phyloP scores from a whole-genome alignment of 2,797 vertebrate species.

The Microctenopoma stevenorrisi region DNA sequence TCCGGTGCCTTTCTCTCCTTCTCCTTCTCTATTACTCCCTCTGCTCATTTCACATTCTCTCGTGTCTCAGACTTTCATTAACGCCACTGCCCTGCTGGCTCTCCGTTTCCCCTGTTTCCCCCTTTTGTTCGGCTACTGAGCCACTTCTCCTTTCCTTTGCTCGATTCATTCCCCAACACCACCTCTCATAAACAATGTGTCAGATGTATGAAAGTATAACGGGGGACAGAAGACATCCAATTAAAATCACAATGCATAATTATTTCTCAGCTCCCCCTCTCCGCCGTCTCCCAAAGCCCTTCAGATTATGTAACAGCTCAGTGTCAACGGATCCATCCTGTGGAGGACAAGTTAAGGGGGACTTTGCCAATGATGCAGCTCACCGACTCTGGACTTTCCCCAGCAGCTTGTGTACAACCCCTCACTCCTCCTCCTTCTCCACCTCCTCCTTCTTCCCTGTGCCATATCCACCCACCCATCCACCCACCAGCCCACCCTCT shows the following conservation, averaged over 20 bases:
- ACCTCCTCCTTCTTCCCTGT: constrained; percentile 51
- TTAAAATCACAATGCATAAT: constrained; percentile 81
- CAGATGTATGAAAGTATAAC: constrained; percentile 69
- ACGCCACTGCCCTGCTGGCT: constrained; percentile 64
- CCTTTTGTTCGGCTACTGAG: constrained; percentile 38
- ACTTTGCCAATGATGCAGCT: constrained; percentile 76
- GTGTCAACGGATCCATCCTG: constrained; percentile 69
- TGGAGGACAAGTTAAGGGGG: constrained; percentile 78
- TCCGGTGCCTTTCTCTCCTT: constrained; percentile 16
- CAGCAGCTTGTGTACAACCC: constrained; percentile 67
- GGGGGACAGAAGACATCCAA: constrained; percentile 73
- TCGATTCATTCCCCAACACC: constrained; percentile 36
- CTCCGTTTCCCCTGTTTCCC: constrained; percentile 28
- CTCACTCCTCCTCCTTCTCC: constrained; percentile 34
- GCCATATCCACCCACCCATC: constrained; percentile 69
- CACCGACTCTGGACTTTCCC: constrained; percentile 81
- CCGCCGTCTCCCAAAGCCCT: constrained; percentile 52
- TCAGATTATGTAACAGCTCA: constrained; percentile 81
- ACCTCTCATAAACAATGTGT: constrained; percentile 72
- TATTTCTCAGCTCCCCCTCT: constrained; percentile 61
- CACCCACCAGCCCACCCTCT: constrained; percentile 70
- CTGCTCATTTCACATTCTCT: constrained; percentile 64
- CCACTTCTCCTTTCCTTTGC: constrained; percentile 40
- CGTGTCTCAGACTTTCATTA: constrained; percentile 68
- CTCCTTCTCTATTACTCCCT: constrained; percentile 54